phyloP scores from a whole-genome alignment of 2,113 vertebrate species.

The Narcine bancroftii region DNA sequence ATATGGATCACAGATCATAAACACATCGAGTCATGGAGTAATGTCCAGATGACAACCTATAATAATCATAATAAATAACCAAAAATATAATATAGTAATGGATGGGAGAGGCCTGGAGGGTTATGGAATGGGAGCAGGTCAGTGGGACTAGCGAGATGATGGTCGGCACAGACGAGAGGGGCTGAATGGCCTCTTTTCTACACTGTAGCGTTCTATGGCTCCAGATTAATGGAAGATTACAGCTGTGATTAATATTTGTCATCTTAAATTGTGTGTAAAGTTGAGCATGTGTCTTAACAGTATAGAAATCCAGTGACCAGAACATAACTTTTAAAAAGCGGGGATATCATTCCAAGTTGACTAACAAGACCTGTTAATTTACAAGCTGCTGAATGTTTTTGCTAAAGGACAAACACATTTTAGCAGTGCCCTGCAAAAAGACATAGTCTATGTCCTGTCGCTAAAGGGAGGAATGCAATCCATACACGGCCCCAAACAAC shows the following conservation, averaged over 20 bases:
- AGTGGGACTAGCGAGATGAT: too few species aligned
- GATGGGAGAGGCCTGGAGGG: too few species aligned
- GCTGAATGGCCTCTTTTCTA: too few species aligned
- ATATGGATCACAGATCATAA: neutral
- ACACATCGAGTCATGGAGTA: neutral
- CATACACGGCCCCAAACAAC: neutral
- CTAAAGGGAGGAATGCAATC: neutral
- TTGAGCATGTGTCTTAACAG: neutral
- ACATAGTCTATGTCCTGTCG: neutral
- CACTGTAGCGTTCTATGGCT: too few species aligned
- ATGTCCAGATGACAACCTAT: neutral
- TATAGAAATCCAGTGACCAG: neutral
- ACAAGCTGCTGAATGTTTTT: neutral
- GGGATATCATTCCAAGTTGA: neutral
- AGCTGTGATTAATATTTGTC: constrained; percentile 13
- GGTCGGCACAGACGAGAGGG: too few species aligned
- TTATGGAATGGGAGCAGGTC: too few species aligned
- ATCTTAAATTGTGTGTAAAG: neutral
- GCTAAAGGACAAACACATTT: neutral
- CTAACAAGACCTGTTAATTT: neutral
- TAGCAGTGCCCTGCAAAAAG: neutral
- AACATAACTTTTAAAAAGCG: neutral
- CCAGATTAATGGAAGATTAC: neutral
- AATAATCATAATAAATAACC: constrained; percentile 26
- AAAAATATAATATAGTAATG: constrained; percentile 2